Base-by-base conservation (phyloP, 2,888 invertebrate species). In the Orchestes rusci region DNA sequence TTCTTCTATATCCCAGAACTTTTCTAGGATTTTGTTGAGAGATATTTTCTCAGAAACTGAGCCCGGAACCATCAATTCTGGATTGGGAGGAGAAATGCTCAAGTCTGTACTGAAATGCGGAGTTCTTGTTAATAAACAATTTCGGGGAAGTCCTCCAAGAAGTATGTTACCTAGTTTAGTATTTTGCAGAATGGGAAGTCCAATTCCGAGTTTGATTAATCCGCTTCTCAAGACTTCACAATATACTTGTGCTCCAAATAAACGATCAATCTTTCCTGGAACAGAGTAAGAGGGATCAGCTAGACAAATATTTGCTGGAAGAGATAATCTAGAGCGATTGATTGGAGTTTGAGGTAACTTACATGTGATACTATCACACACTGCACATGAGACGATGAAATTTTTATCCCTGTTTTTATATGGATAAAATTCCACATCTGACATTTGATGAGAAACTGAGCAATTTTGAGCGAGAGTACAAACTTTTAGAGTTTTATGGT, bases 1-100 rank as follows among this genome's bases (percentile, higher is more conserved):
- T 17, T 49, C 45, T 32, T 45, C 42, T n/a, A 35, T 10, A 4
- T 49, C n/a, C 43, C 45, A 50, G 37, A 50, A 50, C 17, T 37
- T 43, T n/a, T 12, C 27, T 10, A 45, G n/a, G 12, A 34, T 16
- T n/a, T 19, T 28, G 8, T 45, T 30, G 16, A 40, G 15, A n/a
- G n/a, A n/a, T n/a, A n/a, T n/a, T n/a, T n/a, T n/a, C n/a, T n/a
- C n/a, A n/a, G n/a, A n/a, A n/a, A n/a, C n/a, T n/a, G n/a, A n/a
- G n/a, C n/a, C n/a, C n/a, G n/a, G n/a, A n/a, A n/a, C n/a, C n/a
- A 12, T 15, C 16, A 33, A 16, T 17, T 4, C 16, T 17, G 17
- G 33, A 33, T n/a, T 12, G 13, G 3, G 13, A 10, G 29, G 29
- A 29, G 4, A 29, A 4, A 8, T 13, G 4, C 3, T 29, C 29